Conservation (phyloP, 2,888 invertebrate species). For the Orchestes rusci region DNA sequence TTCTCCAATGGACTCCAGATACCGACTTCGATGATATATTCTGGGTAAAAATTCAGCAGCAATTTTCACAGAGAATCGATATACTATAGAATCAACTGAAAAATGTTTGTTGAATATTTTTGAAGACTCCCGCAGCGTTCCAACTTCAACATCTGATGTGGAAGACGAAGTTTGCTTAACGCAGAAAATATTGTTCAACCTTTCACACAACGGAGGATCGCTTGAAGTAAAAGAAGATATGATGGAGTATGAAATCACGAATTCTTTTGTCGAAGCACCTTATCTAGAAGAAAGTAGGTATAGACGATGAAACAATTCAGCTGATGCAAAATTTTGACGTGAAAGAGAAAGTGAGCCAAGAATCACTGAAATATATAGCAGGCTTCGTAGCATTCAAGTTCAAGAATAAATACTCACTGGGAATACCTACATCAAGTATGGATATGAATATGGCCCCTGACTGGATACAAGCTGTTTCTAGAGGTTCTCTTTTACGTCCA, state of each 20-base stretch:
- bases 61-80: conserved; percentile 20
- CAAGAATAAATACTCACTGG: too few species aligned
- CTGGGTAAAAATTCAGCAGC: conserved; percentile 28
- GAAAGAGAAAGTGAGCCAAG: too few species aligned
- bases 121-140: too few species aligned
- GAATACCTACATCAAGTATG: neutral
- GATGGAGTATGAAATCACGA: too few species aligned
- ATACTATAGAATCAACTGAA: conserved; percentile 6
- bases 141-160: neutral
- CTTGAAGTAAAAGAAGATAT: too few species aligned
- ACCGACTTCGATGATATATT: conserved; percentile 29
- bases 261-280: too few species aligned
- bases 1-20: conserved; percentile 25
- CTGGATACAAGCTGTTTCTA: neutral
- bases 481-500: neutral
- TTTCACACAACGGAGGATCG: too few species aligned
- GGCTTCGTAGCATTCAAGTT: too few species aligned
- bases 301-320: too few species aligned
- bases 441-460: neutral
- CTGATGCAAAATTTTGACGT: too few species aligned
- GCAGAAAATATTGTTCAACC: conserved; percentile 4
- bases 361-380: too few species aligned
- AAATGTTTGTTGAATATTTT: too few species aligned
- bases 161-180: conserved; percentile 1
- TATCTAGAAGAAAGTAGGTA: neutral